These are phyloP conservation scores for Nautilus pompilius DNA, from an alignment of 1,140 invertebrate species.

Conservation along the genomic window DNA sequence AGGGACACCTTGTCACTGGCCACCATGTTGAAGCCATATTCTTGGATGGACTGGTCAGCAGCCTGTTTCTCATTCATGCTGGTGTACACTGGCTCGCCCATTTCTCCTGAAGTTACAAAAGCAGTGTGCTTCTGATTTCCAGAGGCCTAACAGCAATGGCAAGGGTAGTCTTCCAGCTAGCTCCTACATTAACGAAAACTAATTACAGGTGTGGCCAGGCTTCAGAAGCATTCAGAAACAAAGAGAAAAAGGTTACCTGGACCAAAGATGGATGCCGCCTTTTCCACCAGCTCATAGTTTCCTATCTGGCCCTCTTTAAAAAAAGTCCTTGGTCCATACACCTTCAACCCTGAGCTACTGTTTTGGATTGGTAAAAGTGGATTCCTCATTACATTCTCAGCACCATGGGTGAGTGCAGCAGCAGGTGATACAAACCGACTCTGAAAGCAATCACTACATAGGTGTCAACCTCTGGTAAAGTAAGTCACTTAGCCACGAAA, in stretches of 20 bases:
- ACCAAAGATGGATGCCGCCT: conserved; percentile 61
- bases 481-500: too few species aligned
- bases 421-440: too few species aligned
- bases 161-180: neutral
- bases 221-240: neutral
- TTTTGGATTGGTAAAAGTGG: conserved; percentile 16
- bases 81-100: conserved; percentile 45
- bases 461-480: too few species aligned
- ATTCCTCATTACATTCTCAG: conserved; percentile 28
- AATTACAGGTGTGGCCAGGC: neutral
- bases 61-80: conserved; percentile 37
- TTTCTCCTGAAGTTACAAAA: conserved; percentile 34
- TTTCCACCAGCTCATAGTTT: conserved; percentile 60
- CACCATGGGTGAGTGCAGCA: too few species aligned
- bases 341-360: conserved; percentile 8
- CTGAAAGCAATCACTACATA: too few species aligned
- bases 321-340: conserved; percentile 36
- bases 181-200: neutral
- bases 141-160: neutral
- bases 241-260: conserved; percentile 70
- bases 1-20: conserved; percentile 91
- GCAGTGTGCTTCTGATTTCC: neutral
- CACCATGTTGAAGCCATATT: conserved; percentile 94
- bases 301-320: conserved; percentile 53
- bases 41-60: conserved; percentile 53